Evolutionary conservation across 1,140 invertebrate species (phyloP).

Genomic region (Apis laboriosa): DNA sequence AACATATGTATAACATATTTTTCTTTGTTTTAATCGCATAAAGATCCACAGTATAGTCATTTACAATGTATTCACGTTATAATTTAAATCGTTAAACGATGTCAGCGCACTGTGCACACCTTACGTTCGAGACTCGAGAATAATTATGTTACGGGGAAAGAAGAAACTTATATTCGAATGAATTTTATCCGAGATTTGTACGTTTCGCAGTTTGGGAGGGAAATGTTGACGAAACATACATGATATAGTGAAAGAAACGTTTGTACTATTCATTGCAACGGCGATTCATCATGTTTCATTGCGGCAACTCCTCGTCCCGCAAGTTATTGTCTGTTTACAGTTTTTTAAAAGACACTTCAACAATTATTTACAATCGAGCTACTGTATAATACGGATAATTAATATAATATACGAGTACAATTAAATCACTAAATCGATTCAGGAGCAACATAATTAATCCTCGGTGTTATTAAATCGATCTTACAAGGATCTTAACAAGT

Average conservation of each 20-base stretch:
- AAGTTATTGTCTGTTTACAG: conserved; percentile 45
- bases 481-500: conserved; percentile 46
- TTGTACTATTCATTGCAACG: conserved; percentile 44
- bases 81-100: neutral
- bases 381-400: conserved; percentile 25
- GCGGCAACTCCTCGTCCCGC: neutral
- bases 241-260: conserved; percentile 35
- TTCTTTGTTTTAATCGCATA: too few relatives aligned
- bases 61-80: too few relatives aligned
- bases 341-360: conserved; percentile 46
- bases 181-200: conserved; percentile 59
- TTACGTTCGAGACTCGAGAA: neutral
- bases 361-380: conserved; percentile 49
- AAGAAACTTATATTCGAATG: conserved; percentile 22
- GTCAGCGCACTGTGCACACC: neutral
- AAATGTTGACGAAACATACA: conserved; percentile 12
- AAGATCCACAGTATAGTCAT: too few relatives aligned
- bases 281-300: conserved; percentile 28
- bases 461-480: conserved; percentile 31
- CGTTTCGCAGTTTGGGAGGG: conserved; percentile 20
- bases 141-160: conserved; percentile 33
- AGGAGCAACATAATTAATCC: conserved; percentile 45
- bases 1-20: too few relatives aligned
- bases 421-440: conserved; percentile 42
- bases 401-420: conserved; percentile 27